Conservation (phyloP, 2,888 invertebrate genomes). For the Amiota minor region DNA sequence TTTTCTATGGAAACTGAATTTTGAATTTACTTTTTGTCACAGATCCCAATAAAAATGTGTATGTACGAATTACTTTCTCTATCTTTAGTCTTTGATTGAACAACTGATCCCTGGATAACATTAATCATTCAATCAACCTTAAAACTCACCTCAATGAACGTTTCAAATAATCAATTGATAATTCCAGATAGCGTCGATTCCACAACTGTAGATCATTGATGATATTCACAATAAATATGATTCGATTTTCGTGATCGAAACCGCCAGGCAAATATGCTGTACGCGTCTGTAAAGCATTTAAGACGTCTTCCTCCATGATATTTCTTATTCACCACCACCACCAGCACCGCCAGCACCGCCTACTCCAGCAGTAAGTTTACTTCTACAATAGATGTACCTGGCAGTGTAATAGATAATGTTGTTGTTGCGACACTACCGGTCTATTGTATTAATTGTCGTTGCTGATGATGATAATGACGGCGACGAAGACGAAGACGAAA, state of each 20-base stretch:
- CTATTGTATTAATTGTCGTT: slow-evolving; percentile 37
- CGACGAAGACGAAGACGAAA: not conserved
- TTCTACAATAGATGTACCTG: not conserved
- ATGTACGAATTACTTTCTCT: too few species aligned
- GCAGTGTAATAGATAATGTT: slow-evolving; percentile 3
- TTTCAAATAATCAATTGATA: slow-evolving; percentile 71
- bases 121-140: not conserved
- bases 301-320: slow-evolving; percentile 76
- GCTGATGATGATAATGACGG: slow-evolving; percentile 1
- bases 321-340: too few species aligned
- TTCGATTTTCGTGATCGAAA: slow-evolving; percentile 79
- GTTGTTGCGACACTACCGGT: slow-evolving; percentile 11
- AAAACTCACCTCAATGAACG: slow-evolving; percentile 71
- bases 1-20: not conserved
- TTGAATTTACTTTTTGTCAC: too few species aligned
- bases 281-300: slow-evolving; percentile 77
- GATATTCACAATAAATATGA: slow-evolving; percentile 78
- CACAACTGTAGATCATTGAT: slow-evolving; percentile 76
- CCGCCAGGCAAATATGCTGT: slow-evolving; percentile 80
- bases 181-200: slow-evolving; percentile 71
- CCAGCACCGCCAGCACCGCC: not conserved
- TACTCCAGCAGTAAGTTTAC: slow-evolving; percentile 5
- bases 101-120: not conserved
- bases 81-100: too few species aligned
- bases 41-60: too few species aligned